phyloP scores from a whole-genome alignment of 2,113 vertebrate genomes.

The Prietella phreatophila region DNA sequence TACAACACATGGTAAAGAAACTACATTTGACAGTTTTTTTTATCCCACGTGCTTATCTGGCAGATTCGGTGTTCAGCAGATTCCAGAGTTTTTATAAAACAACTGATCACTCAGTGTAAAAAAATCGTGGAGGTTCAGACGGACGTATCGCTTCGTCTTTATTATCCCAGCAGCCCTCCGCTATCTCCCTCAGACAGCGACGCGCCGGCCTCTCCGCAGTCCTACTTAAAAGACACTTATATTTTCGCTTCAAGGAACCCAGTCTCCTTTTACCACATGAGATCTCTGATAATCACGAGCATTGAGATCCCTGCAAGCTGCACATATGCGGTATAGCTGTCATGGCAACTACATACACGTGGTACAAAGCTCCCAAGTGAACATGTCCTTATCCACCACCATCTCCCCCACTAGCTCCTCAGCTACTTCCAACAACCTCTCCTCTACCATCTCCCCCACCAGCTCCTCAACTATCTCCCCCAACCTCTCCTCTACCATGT shows the following conservation, averaged over 20 bases:
- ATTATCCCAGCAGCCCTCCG: constrained; percentile 44
- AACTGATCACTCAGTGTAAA: background rate
- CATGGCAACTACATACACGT: constrained; percentile 47
- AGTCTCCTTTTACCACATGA: constrained; percentile 32
- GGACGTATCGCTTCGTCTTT: constrained; percentile 46
- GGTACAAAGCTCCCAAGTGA: constrained; percentile 41
- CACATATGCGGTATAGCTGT: constrained; percentile 45
- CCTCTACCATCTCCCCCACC: background rate
- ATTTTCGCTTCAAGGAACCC: constrained; percentile 52
- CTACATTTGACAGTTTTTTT: constrained; percentile 17
- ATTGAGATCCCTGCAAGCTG: constrained; percentile 46
- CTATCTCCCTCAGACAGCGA: constrained; percentile 51
- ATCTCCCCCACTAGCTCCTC: background rate
- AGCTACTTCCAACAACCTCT: background rate
- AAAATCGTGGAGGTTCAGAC: background rate
- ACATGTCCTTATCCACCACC: background rate
- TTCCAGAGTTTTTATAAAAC: constrained; percentile 34
- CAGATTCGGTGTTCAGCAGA: constrained; percentile 16
- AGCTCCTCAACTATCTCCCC: background rate
- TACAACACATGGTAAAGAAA: constrained; percentile 30
- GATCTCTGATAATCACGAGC: constrained; percentile 42
- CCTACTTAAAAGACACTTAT: constrained; percentile 59
- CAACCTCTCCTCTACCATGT: background rate
- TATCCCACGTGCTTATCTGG: constrained; percentile 22
- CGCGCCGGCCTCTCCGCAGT: constrained; percentile 28